These are phyloP conservation scores for Lutjanus erythropterus DNA, from an alignment of 2,113 vertebrate genomes.

Conservation along the genomic window DNA sequence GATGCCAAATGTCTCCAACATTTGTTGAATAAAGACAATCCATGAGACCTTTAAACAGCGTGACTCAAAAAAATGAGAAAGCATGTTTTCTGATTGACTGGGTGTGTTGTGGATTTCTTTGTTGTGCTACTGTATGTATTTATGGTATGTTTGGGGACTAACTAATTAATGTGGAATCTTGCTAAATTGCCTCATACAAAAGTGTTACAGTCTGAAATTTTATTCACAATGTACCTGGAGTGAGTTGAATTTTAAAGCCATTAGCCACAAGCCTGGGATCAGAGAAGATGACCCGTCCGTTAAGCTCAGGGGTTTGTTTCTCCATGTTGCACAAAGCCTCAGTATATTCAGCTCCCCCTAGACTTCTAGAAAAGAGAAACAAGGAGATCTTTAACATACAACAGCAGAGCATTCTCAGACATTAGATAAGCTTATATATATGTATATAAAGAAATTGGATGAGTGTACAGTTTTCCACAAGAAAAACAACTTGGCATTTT, in stretches of 20 bases:
- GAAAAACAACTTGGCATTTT: constrained; percentile 35
- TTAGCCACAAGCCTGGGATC: constrained; percentile 93
- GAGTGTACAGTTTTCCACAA: constrained; percentile 25
- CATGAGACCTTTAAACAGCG: constrained; percentile 76
- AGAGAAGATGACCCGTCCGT: constrained; percentile 84
- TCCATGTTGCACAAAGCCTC: constrained; percentile 89
- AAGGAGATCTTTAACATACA: constrained; percentile 7
- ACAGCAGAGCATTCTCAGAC: background rate
- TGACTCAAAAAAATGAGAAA: constrained; percentile 51
- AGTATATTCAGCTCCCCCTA: constrained; percentile 88
- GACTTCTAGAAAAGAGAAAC: constrained; percentile 79
- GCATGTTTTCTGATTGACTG: constrained; percentile 45
- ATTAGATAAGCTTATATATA: background rate
- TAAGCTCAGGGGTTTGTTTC: constrained; percentile 79
- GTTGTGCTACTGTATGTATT: too few species aligned
- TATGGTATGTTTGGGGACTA: background rate
- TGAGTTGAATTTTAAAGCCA: constrained; percentile 92
- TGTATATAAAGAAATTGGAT: constrained; percentile 20
- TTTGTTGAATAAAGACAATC: constrained; percentile 66
- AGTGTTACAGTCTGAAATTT: background rate
- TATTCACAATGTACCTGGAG: constrained; percentile 86
- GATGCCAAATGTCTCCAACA: constrained; percentile 59
- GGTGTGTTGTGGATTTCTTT: background rate
- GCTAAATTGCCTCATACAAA: background rate
- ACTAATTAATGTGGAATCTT: background rate